Evolutionary conservation across 2,888 invertebrate genomes (phyloP), one percentile per base, ranked within the genome.

Genomic region (Tenodera sinensis): DNA sequence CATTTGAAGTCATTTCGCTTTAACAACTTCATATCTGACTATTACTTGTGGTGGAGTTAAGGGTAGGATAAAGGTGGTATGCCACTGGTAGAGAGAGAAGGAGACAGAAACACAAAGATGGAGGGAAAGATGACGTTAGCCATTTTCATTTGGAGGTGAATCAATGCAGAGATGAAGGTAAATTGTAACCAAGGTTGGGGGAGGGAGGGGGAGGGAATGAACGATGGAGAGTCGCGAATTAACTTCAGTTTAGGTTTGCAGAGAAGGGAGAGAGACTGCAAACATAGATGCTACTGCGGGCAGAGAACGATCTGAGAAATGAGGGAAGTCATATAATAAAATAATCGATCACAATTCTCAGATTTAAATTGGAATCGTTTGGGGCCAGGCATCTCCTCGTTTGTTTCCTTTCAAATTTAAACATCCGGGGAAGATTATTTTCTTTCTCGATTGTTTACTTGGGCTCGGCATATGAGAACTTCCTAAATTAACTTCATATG

Each of bases 1-100:
- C 91, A 91, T 91, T 91, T 91, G 91, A 90, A 91, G 91, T 91
- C 91, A 91, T 91, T 91, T 91, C 91, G 91, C 91, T 91, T 91
- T 90, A 91, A 90, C 91, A 91, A 90, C 91, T 91, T 91, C 91
- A 91, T 91, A 91, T 91, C 91, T 91, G 90, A 89, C 91, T 89
- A 90, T 91, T 91, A 91, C 91, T 91, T 91, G 91, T 87, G 90
- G 91, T 88, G 89, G 88, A 89, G 89, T 89, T 90, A 89, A 90
- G 85, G 88, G 89, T 90, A 89, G 90, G 88, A 88, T 86, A 87
- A 88, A 87, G 86, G 86, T 86, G 86, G 28, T 15, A 54, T 71
- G 71, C 86, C 71, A 27, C 27, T 47, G 30, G 87, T 14, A n/a
- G n/a, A n/a, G n/a, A 82, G 89, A 47, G 85, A 34, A 83, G 81